Evolutionary conservation across 2,888 invertebrate genomes (phyloP), one percentile per base, ranked within the genome.

Genomic region (Willowsia nigromaculata): DNA sequence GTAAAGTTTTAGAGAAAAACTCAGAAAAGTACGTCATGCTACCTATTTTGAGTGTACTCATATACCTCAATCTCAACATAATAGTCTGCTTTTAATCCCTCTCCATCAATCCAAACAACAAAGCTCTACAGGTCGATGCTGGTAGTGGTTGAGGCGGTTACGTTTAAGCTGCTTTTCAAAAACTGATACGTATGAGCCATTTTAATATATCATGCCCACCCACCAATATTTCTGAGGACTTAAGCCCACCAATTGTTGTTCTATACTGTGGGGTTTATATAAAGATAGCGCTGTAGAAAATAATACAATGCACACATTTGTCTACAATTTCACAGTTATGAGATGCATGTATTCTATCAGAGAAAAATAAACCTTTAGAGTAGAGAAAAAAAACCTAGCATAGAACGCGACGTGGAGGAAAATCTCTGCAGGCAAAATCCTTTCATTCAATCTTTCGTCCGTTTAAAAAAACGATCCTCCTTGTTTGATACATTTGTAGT

Each of bases 41-140:
- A n/a, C n/a, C n/a, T n/a, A n/a, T n/a, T n/a, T n/a, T n/a, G n/a
- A 11, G 25, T 59, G 13, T 27, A 18, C 59, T 59, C 11, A 53
- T 13, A 7, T 53, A 53, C 22, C n/a, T n/a, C n/a, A 53, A 6
- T 4, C n/a, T 9, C 43, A 18, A 53, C n/a, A 62, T 62, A 62
- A 62, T 62, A 62, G n/a, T n/a, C n/a, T n/a, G 62, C 30, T 62
- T 62, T 62, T 68, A 68, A 68, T 68, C 68, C 68, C 9, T 68
- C 68, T 37, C n/a, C 68, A 68, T 68, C 68, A 37, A 68, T 68
- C 22, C 68, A 37, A 37, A 33, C 68, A 68, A 37, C 37, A 59
- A 37, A 40, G 37, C 80, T 80, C 80, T 25, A 80, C 80, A 80
- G 80, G 80, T 80, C 68, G 40, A 68, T 68, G 53, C 18, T 33